Evolutionary conservation across 2,888 invertebrate species (phyloP), one percentile per base, ranked within the genome.

Genomic region (Meteorus cinctellus): DNA sequence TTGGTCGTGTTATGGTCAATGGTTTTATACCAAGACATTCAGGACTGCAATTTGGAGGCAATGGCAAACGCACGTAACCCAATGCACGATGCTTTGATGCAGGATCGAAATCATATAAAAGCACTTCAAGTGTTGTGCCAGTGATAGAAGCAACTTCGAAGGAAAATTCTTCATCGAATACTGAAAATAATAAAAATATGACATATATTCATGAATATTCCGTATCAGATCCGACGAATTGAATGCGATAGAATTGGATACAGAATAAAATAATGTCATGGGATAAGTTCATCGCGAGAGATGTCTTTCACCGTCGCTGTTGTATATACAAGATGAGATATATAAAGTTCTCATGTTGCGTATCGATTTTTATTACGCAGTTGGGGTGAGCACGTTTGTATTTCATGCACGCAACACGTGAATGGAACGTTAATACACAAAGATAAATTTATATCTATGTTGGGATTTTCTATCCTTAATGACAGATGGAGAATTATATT

Each of bases 91-190:
- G 93, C 0, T 93, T 90, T 0, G 92, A 91, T 85, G 92, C 93
- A 4, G 93, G 92, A 85, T 94, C 94, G 79, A 93, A 93, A 83
- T 94, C 93, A 82, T 92, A 94, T 0, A 94, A 84, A 5, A 93
- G 86, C 70, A 94, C 90, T 86, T 94, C 94, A 76, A 94, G 87
- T 0, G 91, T 92, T 71, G 92, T 90, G 55, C 91, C 90, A 8
- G 90, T 89, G 72, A 93, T 87, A 1, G 91, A 89, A n/a, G 89
- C 87, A 45, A 93, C 92, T 84, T 94, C 94, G 82, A 94, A 94
- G 4, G 93, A 92, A 81, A 94, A 94, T 82, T 93, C 92, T 84
- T 94, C 94, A 79, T 94, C 93, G 82, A 94, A 94, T 74, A 93
- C 92, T 93, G 83, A 1, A 86, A 79, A 63, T 72, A 74, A 75